Evolutionary conservation across 2,113 vertebrate genomes (phyloP).

Genomic region (Limanda limanda): DNA sequence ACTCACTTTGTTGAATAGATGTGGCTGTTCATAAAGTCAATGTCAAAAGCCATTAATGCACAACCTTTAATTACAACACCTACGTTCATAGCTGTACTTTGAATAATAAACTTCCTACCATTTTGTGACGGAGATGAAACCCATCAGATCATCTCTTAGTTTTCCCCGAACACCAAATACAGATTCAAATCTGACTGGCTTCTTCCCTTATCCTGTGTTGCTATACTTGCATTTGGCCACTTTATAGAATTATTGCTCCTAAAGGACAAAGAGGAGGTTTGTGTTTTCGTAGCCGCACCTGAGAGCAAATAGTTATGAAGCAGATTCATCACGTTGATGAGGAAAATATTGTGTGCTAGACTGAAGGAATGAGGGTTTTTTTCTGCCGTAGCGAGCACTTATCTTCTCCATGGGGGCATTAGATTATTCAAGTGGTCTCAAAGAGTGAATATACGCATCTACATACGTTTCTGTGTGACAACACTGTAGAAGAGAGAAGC

Average conservation of each 20-base stretch:
- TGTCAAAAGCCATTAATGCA: neutral
- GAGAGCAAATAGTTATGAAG: conserved; percentile 3
- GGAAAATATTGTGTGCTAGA: neutral
- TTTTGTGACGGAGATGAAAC: too few relatives aligned
- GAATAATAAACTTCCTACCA: too few relatives aligned
- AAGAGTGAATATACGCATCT: too few relatives aligned
- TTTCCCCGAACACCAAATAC: neutral
- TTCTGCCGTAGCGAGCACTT: too few relatives aligned
- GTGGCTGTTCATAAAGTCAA: neutral
- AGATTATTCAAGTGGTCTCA: too few relatives aligned
- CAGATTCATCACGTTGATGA: conserved; percentile 7
- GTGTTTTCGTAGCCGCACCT: neutral
- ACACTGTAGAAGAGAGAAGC: too few relatives aligned
- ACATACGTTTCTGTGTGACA: too few relatives aligned
- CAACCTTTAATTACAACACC: neutral
- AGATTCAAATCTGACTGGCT: neutral
- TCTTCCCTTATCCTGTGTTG: neutral
- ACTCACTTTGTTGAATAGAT: too few relatives aligned
- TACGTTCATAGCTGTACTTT: neutral
- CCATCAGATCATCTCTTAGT: neutral
- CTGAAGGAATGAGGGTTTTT: neutral
- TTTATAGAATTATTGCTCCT: conserved; percentile 10
- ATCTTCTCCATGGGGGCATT: too few relatives aligned
- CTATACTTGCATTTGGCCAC: neutral
- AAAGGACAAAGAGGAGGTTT: neutral